Evolutionary conservation across 2,113 vertebrate genomes (phyloP).

Genomic region (Tinamus guttatus): DNA sequence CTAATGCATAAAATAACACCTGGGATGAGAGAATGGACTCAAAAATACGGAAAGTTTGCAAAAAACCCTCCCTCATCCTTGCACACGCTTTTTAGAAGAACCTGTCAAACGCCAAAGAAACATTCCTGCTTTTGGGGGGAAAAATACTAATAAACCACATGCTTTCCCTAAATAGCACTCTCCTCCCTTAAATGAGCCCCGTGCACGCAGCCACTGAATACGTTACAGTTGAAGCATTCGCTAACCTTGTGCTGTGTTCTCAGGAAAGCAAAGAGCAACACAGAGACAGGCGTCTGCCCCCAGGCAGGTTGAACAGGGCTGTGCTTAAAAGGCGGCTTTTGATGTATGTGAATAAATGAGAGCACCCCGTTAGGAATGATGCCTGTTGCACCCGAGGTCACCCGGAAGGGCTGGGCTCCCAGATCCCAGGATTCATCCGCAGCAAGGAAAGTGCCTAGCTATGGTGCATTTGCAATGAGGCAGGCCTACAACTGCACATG

Average conservation of each 20-base stretch:
- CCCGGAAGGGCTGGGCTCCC: neutral
- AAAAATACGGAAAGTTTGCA: constrained; percentile 29
- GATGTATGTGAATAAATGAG: neutral
- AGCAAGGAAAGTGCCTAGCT: neutral
- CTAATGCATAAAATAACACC: constrained; percentile 61
- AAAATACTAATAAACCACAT: constrained; percentile 58
- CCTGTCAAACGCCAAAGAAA: constrained; percentile 69
- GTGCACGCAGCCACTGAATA: neutral
- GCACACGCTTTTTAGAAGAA: neutral
- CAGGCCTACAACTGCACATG: neutral
- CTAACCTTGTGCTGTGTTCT: constrained; percentile 30
- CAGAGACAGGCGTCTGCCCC: constrained; percentile 17
- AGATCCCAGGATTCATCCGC: neutral
- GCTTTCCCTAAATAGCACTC: constrained; percentile 74
- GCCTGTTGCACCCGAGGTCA: neutral
- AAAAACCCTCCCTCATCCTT: constrained; percentile 61
- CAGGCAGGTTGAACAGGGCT: neutral
- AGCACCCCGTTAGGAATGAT: neutral
- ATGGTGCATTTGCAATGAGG: neutral
- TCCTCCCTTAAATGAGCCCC: constrained; percentile 66
- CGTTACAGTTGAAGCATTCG: constrained; percentile 47
- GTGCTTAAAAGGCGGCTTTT: neutral
- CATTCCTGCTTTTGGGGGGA: constrained; percentile 43
- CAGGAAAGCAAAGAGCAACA: constrained; percentile 18
- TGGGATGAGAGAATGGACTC: neutral